Conservation (phyloP, 2,797 vertebrate genomes). For the Xiphophorus birchmanni region DNA sequence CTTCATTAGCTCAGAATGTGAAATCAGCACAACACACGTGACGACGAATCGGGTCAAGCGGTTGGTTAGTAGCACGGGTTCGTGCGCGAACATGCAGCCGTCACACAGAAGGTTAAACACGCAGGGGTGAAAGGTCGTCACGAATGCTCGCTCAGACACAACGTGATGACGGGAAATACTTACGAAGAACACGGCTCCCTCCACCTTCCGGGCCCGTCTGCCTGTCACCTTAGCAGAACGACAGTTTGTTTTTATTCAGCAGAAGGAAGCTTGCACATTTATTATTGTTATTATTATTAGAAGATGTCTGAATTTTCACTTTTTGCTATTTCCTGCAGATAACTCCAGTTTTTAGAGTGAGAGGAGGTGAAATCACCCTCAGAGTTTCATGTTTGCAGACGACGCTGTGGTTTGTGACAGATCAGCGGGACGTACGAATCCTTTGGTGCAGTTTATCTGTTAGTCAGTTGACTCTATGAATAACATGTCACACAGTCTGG, state of each 20-base stretch:
- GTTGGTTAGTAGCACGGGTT: conserved; percentile 54
- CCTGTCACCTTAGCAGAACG: conserved; percentile 80
- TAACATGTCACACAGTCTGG: conserved; percentile 56
- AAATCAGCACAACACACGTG: conserved; percentile 15
- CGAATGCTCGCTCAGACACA: conserved; percentile 32
- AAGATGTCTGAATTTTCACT: neutral
- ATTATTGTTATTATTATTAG: neutral
- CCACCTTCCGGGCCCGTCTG: conserved; percentile 84
- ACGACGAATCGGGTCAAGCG: conserved; percentile 23
- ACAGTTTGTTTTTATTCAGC: conserved; percentile 70
- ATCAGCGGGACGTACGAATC: conserved; percentile 28
- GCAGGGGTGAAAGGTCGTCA: conserved; percentile 32
- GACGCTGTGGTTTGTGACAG: conserved; percentile 6
- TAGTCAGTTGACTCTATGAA: conserved; percentile 62
- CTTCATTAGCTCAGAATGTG: conserved; percentile 2
- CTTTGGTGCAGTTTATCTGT: conserved; percentile 36
- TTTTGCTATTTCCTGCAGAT: neutral
- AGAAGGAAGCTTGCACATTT: neutral
- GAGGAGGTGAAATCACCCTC: neutral
- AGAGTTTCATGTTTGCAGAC: neutral
- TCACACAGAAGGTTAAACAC: conserved; percentile 33
- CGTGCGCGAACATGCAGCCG: conserved; percentile 62
- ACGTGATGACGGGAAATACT: conserved; percentile 70
- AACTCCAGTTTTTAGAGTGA: neutral
- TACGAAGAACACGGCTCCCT: conserved; percentile 85